Evolutionary conservation across 2,113 vertebrate species (phyloP), one percentile per base, ranked within the genome.

Genomic region (Pipa parva): DNA sequence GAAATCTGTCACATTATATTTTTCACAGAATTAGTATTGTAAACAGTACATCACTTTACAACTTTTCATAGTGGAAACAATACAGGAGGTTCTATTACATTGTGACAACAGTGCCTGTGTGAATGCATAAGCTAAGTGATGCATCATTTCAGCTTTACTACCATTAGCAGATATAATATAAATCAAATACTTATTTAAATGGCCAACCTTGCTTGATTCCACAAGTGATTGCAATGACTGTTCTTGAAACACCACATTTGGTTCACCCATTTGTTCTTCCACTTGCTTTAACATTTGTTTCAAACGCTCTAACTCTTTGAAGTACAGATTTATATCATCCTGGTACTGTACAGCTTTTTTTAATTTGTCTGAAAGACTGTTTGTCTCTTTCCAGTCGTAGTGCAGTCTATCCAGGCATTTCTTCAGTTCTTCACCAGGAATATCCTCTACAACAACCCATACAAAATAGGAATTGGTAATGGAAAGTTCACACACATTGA

Each of bases 181-280:
- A 7, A 12, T 7, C 5, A 33, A 12, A 6, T 33, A 12, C 31
- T 7, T 33, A 6, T 7, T 33, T 33, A 33, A 45, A 42, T 17
- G 1, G 3, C 79, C 81, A 76, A 97, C 97, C 93, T 91, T 87
- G 76, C 86, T 93, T 18, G 86, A 81, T 3, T 86, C 84, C 6
- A 81, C 82, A 61, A 88, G 54, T 21, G 62, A 59, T 18, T 65
- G 73, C 25, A 90, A 76, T 1, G 78, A 55, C 25, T 78, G 63
- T 2, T 77, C 72, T 2, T 77, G 74, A 10, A 76, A 73, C 22
- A 63, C 20, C 3, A 62, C 69, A 50, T 76, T 20, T 2, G 64
- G 0, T 0, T 68, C 10, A 0, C 63, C 77, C 29, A 93, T 63
- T 92, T 93, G 93, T 42, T 42, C 65, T 58, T 98, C 91, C 46